A percentile compares a stretch with the other conserved stretches of the same genome.
Conservation (phyloP, 2,888 invertebrate genomes). For the Spicauda simplicius region DNA sequence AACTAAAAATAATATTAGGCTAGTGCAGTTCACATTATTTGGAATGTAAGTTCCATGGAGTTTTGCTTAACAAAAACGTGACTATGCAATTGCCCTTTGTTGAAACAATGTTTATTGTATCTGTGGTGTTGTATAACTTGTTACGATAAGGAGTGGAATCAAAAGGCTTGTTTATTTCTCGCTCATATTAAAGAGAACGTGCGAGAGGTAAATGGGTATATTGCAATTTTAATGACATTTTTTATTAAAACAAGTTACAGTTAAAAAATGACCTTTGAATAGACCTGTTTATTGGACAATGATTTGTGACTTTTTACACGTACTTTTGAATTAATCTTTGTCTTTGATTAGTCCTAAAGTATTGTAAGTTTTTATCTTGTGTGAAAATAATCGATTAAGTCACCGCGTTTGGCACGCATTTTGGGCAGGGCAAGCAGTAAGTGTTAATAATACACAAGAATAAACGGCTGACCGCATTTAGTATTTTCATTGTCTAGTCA, state of each 20-base stretch:
- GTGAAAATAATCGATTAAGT: no score
- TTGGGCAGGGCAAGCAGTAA: no score
- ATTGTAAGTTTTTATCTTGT: neutral
- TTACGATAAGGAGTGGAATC: no score
- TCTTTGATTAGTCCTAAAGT: neutral
- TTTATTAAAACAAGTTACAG: no score
- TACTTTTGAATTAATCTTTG: neutral
- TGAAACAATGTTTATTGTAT: slow-evolving; percentile 54
- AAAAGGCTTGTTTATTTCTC: no score
- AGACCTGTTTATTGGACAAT: neutral
- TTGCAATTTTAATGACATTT: no score
- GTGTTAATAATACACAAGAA: no score
- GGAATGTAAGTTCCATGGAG: slow-evolving; percentile 10
- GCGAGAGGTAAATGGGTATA: no score
- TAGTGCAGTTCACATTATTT: slow-evolving; percentile 1
- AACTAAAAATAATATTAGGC: neutral
- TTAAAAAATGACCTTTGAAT: neutral
- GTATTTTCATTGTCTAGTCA: no score
- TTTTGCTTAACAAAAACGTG: slow-evolving; percentile 35
- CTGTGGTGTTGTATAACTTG: slow-evolving; percentile 4
- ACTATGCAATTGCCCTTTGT: slow-evolving; percentile 40
- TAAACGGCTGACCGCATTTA: no score
- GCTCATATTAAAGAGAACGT: no score
- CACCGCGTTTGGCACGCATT: no score
- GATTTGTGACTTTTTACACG: neutral